phyloP scores from a whole-genome alignment of 1,140 invertebrate species.

The Delia radicum region DNA sequence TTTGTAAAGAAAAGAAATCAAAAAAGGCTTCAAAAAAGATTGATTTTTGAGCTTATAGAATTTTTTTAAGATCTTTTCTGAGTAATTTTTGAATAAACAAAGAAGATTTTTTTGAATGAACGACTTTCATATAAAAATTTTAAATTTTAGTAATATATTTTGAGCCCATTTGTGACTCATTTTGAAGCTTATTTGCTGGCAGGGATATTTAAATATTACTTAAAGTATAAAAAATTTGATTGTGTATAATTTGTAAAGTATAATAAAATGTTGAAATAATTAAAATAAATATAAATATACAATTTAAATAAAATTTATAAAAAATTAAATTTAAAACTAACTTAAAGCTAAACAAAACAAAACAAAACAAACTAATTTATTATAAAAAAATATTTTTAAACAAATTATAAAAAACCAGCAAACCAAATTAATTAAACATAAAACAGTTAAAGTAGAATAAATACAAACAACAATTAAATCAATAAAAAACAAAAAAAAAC shows the following conservation, averaged over 20 bases:
- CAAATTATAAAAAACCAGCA: background rate
- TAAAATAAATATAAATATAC: background rate
- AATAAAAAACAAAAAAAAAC: background rate
- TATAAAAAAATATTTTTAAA: background rate
- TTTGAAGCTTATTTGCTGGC: too few relatives aligned
- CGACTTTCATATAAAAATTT: too few relatives aligned
- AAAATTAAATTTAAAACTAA: background rate
- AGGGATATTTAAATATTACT: background rate
- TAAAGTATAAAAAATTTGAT: background rate
- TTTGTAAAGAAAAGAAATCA: too few relatives aligned
- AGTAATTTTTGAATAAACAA: too few relatives aligned
- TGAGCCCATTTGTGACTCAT: too few relatives aligned
- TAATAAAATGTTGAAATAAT: background rate
- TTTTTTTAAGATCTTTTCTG: too few relatives aligned
- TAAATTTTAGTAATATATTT: too few relatives aligned
- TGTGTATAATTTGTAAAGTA: background rate
- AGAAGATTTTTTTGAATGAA: too few relatives aligned
- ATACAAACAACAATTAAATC: background rate
- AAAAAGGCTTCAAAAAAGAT: too few relatives aligned
- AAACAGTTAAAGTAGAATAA: background rate
- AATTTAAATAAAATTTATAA: background rate
- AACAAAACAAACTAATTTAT: background rate
- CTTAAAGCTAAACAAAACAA: background rate
- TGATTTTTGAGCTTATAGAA: too few relatives aligned
- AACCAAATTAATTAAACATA: background rate